Percentiles rank a stretch among this genome's conserved stretches.
Evolutionary conservation across 2,797 vertebrate genomes (phyloP).

Genomic region (Streptopelia turtur): DNA sequence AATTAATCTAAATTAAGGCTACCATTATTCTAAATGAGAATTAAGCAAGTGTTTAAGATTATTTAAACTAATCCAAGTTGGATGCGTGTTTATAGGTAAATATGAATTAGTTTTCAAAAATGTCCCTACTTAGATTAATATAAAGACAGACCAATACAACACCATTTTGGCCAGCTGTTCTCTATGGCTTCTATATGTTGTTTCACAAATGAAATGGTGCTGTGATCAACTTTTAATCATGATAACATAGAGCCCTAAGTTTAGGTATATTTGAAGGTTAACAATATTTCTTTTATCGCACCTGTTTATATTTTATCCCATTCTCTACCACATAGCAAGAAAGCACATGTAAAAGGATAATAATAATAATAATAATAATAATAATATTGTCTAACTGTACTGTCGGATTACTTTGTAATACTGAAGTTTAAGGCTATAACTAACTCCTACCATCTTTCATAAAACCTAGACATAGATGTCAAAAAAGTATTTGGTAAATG

Average conservation of each 20-base stretch:
- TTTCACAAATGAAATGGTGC: neutral
- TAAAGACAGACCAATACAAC: neutral
- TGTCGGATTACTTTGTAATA: neutral
- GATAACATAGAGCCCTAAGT: neutral
- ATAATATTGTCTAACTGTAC: neutral
- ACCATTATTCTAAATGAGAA: neutral
- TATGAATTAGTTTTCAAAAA: neutral
- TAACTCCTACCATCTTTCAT: neutral
- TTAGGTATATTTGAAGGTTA: neutral
- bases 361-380: neutral
- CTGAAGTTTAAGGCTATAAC: neutral
- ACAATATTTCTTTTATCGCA: neutral
- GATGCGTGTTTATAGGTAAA: neutral
- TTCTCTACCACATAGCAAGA: neutral
- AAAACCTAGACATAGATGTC: neutral
- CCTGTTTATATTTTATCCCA: neutral
- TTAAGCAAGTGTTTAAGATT: neutral
- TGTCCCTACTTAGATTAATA: neutral
- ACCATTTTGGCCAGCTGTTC: neutral
- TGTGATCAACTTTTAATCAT: neutral
- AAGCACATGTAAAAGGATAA: fast-evolving
- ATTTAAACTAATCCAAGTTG: neutral
- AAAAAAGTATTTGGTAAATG: neutral
- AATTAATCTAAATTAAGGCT: neutral
- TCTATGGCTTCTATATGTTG: neutral